These are phyloP conservation scores for Odontesthes bonariensis DNA, from an alignment of 2,113 vertebrate species.

Conservation along the genomic window DNA sequence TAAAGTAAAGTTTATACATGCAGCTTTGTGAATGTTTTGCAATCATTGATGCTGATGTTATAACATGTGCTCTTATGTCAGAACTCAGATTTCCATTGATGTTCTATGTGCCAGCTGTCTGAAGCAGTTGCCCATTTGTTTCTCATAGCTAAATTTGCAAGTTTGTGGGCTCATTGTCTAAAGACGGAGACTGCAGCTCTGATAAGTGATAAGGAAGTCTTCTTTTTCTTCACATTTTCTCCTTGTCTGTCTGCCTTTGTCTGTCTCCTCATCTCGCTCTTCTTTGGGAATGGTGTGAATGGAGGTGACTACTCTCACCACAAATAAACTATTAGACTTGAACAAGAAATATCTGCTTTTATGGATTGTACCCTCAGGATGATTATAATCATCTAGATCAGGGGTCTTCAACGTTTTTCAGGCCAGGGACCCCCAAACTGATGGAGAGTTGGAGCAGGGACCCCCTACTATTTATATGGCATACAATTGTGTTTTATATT, in stretches of 20 bases:
- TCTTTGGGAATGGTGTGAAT: constrained; percentile 25
- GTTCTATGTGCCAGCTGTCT: neutral
- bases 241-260: neutral
- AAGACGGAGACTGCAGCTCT: too few relatives aligned
- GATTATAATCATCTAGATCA: constrained; percentile 34
- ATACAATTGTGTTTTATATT: too few relatives aligned
- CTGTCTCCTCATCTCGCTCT: neutral
- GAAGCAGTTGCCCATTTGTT: too few relatives aligned
- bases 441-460: too few relatives aligned
- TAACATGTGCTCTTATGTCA: neutral
- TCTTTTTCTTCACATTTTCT: neutral
- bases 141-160: too few relatives aligned
- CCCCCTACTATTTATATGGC: too few relatives aligned
- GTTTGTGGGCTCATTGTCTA: too few relatives aligned
- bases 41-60: too few relatives aligned
- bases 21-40: too few relatives aligned
- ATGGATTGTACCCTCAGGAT: constrained; percentile 17
- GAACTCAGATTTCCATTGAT: neutral
- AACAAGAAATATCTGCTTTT: constrained; percentile 19
- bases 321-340: constrained; percentile 46
- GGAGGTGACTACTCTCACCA: constrained; percentile 28
- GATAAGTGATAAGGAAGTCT: neutral
- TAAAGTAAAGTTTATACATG: too few relatives aligned
- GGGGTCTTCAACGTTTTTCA: too few relatives aligned
- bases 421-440: too few relatives aligned